Conservation (phyloP, 2,888 invertebrate species). For the Alsophila aescularia region DNA sequence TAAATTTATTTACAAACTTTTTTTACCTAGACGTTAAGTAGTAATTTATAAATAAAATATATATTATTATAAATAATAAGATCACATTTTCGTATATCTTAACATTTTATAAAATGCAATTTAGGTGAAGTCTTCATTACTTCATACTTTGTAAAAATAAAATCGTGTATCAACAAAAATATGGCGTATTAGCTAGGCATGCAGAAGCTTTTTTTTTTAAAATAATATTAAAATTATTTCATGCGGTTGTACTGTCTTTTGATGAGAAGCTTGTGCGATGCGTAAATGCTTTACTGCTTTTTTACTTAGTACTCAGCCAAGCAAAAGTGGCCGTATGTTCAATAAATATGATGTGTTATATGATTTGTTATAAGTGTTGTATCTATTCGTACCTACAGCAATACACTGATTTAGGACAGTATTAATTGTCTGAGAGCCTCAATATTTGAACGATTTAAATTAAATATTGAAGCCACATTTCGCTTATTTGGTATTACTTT, state of each 20-base stretch:
- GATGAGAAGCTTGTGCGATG: no score
- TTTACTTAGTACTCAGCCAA: no score
- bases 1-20: constrained; percentile 13
- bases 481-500: constrained; percentile 6
- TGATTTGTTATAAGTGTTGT: no score
- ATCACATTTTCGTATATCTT: constrained; percentile 22
- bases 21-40: constrained; percentile 3
- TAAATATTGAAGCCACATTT: no score
- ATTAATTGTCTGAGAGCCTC: no score
- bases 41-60: constrained; percentile 8
- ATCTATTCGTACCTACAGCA: no score
- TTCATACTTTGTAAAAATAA: neutral
- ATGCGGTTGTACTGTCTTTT: no score
- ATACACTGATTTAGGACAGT: no score
- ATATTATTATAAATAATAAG: constrained; percentile 6
- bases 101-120: constrained; percentile 16
- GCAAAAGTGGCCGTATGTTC: no score
- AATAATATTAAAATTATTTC: neutral
- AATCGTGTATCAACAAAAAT: neutral
- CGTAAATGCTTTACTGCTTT: no score
- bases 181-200: neutral
- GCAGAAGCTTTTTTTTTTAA: neutral
- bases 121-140: neutral
- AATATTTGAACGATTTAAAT: no score
- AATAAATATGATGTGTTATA: no score